phyloP scores from a whole-genome alignment of 2,797 vertebrate genomes.

The Pseudocheirus occidentalis region DNA sequence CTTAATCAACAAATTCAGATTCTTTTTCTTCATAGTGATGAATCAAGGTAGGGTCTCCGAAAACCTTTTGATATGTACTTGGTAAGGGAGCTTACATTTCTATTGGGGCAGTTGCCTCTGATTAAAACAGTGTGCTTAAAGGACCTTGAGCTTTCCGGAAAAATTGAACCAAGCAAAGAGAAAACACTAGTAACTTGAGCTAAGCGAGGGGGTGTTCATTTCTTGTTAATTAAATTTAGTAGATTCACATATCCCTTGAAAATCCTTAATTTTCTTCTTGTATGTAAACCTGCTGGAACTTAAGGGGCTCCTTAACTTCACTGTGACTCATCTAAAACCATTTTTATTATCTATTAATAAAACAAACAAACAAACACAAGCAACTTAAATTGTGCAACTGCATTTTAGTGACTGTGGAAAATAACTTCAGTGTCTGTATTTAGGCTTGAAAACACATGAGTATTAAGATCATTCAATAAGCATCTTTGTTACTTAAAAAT shows the following conservation, averaged over 20 bases:
- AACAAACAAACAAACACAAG: conserved; percentile 52
- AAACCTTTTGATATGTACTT: background rate
- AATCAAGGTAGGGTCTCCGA: background rate
- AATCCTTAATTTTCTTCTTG: background rate
- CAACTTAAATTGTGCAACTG: conserved; percentile 27
- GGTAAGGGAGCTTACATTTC: background rate
- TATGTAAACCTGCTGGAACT: background rate
- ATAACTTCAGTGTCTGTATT: conserved; percentile 6
- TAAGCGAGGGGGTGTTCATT: background rate
- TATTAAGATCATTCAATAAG: background rate
- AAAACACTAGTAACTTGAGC: background rate
- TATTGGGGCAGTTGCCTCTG: background rate
- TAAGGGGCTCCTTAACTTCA: conserved; percentile 43
- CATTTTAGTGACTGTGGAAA: conserved; percentile 19
- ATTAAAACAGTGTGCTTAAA: background rate
- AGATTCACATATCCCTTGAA: conserved; percentile 23
- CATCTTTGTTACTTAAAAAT: background rate
- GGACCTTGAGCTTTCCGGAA: background rate
- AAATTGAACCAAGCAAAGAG: background rate
- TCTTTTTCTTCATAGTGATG: background rate
- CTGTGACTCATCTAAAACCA: conserved; percentile 19
- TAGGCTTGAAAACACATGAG: background rate
- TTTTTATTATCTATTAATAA: background rate
- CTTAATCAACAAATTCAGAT: background rate
- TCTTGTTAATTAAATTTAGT: conserved; percentile 42